Percentiles rank a stretch among this genome's conserved stretches.
phyloP scores from a whole-genome alignment of 2,888 invertebrate species.

The Germaria angustata region DNA sequence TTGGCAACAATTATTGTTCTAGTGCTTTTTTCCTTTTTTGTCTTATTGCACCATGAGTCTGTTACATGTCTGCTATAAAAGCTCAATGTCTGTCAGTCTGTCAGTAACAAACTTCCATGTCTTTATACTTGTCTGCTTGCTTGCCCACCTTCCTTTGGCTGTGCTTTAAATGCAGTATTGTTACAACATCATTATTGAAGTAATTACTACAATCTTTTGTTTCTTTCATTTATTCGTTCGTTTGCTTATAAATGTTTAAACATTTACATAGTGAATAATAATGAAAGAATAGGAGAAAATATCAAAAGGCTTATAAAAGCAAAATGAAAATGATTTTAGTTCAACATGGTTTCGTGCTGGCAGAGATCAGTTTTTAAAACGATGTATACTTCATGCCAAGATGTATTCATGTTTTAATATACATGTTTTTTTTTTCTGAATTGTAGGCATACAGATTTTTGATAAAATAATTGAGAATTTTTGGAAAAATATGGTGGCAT shows the following conservation, averaged over 20 bases:
- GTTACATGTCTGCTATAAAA: conserved; percentile 48
- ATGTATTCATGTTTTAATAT: too few species aligned
- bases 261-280: conserved; percentile 53
- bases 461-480: too few species aligned
- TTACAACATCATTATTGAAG: conserved; percentile 68
- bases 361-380: not conserved
- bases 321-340: conserved; percentile 17
- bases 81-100: conserved; percentile 38
- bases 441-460: not conserved
- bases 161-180: conserved; percentile 50
- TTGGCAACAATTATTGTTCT: conserved; percentile 32
- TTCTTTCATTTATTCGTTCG: conserved; percentile 49
- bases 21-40: not conserved
- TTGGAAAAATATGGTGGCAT: too few species aligned
- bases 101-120: conserved; percentile 44
- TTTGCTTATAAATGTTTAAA: conserved; percentile 72
- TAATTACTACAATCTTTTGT: conserved; percentile 71
- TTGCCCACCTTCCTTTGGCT: conserved; percentile 34
- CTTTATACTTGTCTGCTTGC: conserved; percentile 40
- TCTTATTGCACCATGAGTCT: conserved; percentile 39
- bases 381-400: not conserved
- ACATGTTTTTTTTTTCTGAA: too few species aligned
- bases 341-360: not conserved
- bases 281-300: conserved; percentile 32
- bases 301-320: conserved; percentile 34